Base-by-base conservation (phyloP, 2,888 invertebrate genomes). In the Yponomeuta sedellus region DNA sequence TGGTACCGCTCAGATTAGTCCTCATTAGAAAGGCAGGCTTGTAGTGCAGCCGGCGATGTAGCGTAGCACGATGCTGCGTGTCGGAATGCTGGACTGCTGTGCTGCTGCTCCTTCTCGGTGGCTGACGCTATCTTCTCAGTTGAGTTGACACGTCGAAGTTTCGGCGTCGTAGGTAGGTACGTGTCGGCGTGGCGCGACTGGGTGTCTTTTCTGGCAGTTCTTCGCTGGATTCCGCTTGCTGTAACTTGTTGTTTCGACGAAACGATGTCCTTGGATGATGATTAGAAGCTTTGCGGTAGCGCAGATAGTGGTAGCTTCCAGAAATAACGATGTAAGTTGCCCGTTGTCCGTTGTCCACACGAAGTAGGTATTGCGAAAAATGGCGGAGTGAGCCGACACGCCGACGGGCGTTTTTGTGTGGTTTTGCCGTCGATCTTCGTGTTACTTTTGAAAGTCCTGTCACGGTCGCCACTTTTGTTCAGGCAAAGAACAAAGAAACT, bases 381-480 rank as follows among this genome's bases (percentile, higher is more conserved):
- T 56, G 16, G 56, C 8, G 56, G 16, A 56, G 59, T 59, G 59
- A 20, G 0, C 22, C 25, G 25, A 4, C 25, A 25, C n/a, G n/a
- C n/a, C n/a, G n/a, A 10, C 20, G 59, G 3, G 22, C 59, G 19
- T 20, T 59, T 59, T 19, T 10, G 19, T 19, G 22, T 20, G 2
- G 25, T 11, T 22, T 59, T 11, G 22, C 4, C 8, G 10, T 4
- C 22, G 59, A 20, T 22, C 22, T 11, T 20, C 20, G 3, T 59
- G 6, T 11, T 22, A 10, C 16, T 19, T 4, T 20, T 19, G 1
- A 2, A 22, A 20, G 59, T 59, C 59, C 59, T 59, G 59, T 59
- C 22, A 22, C 59, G 59, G 59, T 59, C 59, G 59, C 59, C 59
- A 59, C 16, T 19, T 19, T 59, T 59, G 59, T 59, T 59, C 59